Conservation (phyloP, 2,888 invertebrate species). For the Choreutis nemorana region DNA sequence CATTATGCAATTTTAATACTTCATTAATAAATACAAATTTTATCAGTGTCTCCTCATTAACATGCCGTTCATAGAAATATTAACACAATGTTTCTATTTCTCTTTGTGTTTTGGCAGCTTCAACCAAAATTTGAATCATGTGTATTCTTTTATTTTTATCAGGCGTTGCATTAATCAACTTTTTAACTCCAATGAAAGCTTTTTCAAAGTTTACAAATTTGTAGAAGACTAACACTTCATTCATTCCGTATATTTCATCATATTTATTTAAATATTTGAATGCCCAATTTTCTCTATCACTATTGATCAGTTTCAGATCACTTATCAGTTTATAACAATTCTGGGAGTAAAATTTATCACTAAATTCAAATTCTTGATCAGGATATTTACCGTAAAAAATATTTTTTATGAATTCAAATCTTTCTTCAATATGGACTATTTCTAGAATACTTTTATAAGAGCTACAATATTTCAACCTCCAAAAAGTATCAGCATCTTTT, state of each 20-base stretch:
- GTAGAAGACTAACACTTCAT: constrained; percentile 28
- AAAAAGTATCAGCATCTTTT: constrained; percentile 16
- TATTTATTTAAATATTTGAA: constrained; percentile 22
- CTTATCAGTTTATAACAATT: constrained; percentile 16
- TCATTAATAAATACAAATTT: constrained; percentile 24
- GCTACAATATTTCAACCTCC: constrained; percentile 19
- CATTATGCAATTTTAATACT: constrained; percentile 19
- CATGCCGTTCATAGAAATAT: constrained; percentile 32
- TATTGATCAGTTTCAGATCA: constrained; percentile 17
- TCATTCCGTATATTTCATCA: constrained; percentile 21
- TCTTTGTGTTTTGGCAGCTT: constrained; percentile 21
- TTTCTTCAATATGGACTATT: constrained; percentile 20
- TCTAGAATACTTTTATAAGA: constrained; percentile 22
- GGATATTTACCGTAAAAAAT: constrained; percentile 25
- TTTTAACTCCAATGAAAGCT: constrained; percentile 26
- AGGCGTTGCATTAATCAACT: constrained; percentile 18
- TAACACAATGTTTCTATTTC: constrained; percentile 24
- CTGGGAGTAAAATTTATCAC: constrained; percentile 18
- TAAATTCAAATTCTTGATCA: constrained; percentile 24
- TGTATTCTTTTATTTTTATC: constrained; percentile 18
- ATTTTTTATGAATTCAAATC: constrained; percentile 23
- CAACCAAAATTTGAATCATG: constrained; percentile 21
- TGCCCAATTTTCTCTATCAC: constrained; percentile 32
- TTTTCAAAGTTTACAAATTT: constrained; percentile 27
- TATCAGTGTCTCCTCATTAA: constrained; percentile 21